These are phyloP conservation scores for Spea bombifrons DNA, from an alignment of 2,113 vertebrate genomes.

Conservation along the genomic window DNA sequence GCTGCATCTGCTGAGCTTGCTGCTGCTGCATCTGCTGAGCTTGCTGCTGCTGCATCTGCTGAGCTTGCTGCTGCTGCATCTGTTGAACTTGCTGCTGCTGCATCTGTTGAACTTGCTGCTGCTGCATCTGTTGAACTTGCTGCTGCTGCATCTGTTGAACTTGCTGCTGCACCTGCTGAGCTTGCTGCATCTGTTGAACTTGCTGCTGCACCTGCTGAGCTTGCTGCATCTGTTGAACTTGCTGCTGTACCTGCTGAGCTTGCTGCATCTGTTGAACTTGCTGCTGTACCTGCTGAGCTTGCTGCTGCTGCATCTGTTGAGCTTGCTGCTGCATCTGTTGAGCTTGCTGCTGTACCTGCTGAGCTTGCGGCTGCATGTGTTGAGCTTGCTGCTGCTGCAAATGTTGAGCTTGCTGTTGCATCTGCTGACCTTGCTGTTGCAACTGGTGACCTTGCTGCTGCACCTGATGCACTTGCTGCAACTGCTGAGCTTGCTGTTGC, in stretches of 20 bases:
- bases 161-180: conserved; percentile 20
- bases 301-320: conserved; percentile 12
- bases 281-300: conserved; percentile 14
- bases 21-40: conserved; percentile 57
- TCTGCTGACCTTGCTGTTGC: conserved; percentile 5
- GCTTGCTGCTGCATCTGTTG: not conserved
- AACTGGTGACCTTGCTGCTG: conserved; percentile 16
- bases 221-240: conserved; percentile 7
- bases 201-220: conserved; percentile 19
- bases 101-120: conserved; percentile 5
- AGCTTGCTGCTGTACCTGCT: conserved; percentile 22
- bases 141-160: not conserved
- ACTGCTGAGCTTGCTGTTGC: conserved; percentile 16
- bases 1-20: not conserved
- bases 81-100: conserved; percentile 45
- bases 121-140: conserved; percentile 6
- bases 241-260: not conserved
- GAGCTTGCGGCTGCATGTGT: conserved; percentile 22
- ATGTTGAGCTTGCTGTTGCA: conserved; percentile 21
- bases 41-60: conserved; percentile 26
- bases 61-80: conserved; percentile 38
- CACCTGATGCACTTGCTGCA: no score
- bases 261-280: conserved; percentile 48
- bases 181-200: not conserved
- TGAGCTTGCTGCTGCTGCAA: conserved; percentile 38